A percentile compares a stretch with the other conserved stretches of the same genome.
Evolutionary conservation across 2,888 invertebrate species (phyloP).

Genomic region (Drosophila meridiana): DNA sequence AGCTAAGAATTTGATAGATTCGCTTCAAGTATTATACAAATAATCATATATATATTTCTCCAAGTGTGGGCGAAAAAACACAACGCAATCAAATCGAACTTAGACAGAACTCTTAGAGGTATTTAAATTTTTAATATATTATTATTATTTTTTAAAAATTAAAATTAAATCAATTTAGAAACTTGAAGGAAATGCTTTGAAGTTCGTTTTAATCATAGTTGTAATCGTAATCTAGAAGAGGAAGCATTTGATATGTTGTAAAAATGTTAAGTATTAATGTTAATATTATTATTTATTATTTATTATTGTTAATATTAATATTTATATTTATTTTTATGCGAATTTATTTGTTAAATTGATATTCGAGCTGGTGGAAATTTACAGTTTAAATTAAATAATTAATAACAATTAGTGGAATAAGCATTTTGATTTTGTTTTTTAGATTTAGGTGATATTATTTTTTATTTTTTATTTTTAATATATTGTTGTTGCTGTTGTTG

Average conservation of each 20-base stretch:
- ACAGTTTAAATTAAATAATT: constrained; percentile 74
- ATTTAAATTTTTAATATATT: constrained; percentile 34
- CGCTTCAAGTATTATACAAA: constrained; percentile 53
- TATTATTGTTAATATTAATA: constrained; percentile 9
- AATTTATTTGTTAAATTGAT: constrained; percentile 5
- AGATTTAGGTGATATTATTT: constrained; percentile 26
- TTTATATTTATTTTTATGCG: constrained; percentile 23
- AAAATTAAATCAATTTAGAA: constrained; percentile 23
- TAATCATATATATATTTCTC: constrained; percentile 4
- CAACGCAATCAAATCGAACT: constrained; percentile 42
- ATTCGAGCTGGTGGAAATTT: constrained; percentile 47
- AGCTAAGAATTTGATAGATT: constrained; percentile 54
- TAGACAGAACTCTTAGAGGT: constrained; percentile 68
- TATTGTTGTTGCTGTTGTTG: constrained; percentile 59
- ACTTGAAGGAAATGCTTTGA: not conserved
- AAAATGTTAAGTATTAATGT: constrained; percentile 63
- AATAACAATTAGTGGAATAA: constrained; percentile 64
- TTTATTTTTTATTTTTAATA: constrained; percentile 28
- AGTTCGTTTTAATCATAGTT: constrained; percentile 39
- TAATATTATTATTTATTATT: constrained; percentile 5
- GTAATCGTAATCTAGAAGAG: constrained; percentile 65
- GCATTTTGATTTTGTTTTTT: constrained; percentile 47
- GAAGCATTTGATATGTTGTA: constrained; percentile 84
- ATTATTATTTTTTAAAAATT: constrained; percentile 24
- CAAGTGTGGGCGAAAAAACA: constrained; percentile 37